Evolutionary conservation across 2,113 vertebrate genomes (phyloP), one percentile per base, ranked within the genome.

Genomic region (Phylloscopus trochilus): DNA sequence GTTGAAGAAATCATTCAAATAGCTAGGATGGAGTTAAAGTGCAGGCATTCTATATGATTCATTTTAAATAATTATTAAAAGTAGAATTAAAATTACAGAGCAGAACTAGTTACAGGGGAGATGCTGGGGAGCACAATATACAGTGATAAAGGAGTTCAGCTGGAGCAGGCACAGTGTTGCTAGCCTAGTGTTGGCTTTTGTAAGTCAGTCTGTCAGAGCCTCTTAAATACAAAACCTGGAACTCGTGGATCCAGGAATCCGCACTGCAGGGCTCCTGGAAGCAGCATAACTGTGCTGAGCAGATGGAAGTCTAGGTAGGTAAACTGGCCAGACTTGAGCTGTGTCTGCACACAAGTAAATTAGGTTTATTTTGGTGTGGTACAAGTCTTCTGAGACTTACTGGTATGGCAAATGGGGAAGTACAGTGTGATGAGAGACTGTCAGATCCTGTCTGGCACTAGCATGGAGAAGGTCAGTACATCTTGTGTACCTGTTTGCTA

Each of bases 21-120:
- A 55, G 47, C 55, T 75, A n/a, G n/a, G 28, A 49, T 89, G 28
- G 28, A 46, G 30, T 39, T 82, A 35, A 81, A 66, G 17, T 39
- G 19, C 17, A 0, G 4, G 1, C 37, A 13, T 70, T 81, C 30
- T 74, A 0, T 33, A 6, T 27, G 35, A 23, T 83, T 77, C 1
- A 13, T 72, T 72, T 83, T 13, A 83, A 75, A 53, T 51, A 69
- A 30, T 37, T 51, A 12, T 24, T 87, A 17, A 60, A 92, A 91
- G 33, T 10, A 52, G 22, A 58, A 44, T 62, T 51, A 26, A 64
- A 80, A 68, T 89, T 64, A 30, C 27, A 44, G 49, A 76, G n/a
- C 12, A 37, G 22, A 76, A 15, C 63, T 77, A 23, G 28, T 60
- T 58, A 23, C 11, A 0, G 1, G 24, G 15, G 8, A 8, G 10